Evolutionary conservation across 2,113 vertebrate genomes (phyloP).

Genomic region (Vombatus ursinus): DNA sequence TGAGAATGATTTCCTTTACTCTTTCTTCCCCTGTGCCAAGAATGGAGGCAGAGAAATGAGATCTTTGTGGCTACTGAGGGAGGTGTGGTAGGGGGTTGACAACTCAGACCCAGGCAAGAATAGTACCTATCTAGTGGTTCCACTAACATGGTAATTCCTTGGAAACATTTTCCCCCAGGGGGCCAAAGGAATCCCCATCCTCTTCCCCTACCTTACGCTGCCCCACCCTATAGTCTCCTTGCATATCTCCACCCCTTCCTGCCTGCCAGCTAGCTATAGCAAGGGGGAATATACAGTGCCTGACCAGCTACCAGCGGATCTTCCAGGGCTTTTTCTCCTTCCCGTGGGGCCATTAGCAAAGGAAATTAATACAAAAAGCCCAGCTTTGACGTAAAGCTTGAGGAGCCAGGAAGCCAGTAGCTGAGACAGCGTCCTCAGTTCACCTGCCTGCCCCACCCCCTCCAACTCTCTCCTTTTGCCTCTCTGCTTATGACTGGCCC

Average conservation of each 20-base stretch:
- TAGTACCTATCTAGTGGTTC: neutral
- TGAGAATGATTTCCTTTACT: neutral
- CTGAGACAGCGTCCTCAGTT: neutral
- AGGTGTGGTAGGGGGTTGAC: neutral
- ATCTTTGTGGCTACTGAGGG: neutral
- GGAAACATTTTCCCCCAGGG: neutral
- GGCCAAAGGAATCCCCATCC: neutral
- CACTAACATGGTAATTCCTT: neutral
- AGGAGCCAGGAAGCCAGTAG: neutral
- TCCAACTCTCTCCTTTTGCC: neutral
- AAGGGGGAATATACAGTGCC: neutral
- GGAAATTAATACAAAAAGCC: neutral
- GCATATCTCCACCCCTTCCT: neutral
- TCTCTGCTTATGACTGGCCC: neutral
- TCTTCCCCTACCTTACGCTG: rapidly evolving
- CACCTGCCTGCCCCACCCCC: too few species aligned
- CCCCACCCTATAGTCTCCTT: neutral
- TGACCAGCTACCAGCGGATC: neutral
- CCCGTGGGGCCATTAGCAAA: neutral
- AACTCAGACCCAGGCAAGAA: neutral
- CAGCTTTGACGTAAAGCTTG: neutral
- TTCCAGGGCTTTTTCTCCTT: constrained; percentile 1
- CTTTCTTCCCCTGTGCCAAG: neutral
- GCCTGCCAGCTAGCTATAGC: neutral
- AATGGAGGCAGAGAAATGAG: neutral